These are phyloP conservation scores for Euleptes europaea DNA, from an alignment of 2,113 vertebrate species.

Conservation along the genomic window DNA sequence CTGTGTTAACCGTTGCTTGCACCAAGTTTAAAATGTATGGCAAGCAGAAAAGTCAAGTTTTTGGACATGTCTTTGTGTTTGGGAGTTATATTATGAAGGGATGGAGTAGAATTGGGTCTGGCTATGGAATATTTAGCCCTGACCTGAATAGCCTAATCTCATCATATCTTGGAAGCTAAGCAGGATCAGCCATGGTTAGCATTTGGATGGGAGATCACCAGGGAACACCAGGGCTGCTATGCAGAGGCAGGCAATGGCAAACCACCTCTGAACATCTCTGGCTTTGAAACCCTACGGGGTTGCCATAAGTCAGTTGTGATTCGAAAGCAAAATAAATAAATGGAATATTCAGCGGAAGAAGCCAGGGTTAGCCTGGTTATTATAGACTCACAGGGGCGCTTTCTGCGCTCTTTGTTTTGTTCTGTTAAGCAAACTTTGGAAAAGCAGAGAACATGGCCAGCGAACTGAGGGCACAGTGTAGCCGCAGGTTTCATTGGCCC, in stretches of 20 bases:
- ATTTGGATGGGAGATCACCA: too few relatives aligned
- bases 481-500: background rate
- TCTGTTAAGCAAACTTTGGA: background rate
- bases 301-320: too few relatives aligned
- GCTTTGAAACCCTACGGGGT: too few relatives aligned
- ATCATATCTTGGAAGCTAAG: too few relatives aligned
- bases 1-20: background rate
- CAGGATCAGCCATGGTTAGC: too few relatives aligned
- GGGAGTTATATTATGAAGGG: background rate
- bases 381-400: background rate
- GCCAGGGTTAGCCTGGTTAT: background rate
- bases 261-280: too few relatives aligned
- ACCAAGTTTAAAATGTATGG: background rate
- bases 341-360: background rate
- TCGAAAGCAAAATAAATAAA: too few relatives aligned
- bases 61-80: background rate
- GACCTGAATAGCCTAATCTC: too few relatives aligned
- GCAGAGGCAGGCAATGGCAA: too few relatives aligned
- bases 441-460: too few relatives aligned
- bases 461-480: background rate
- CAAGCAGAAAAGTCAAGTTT: background rate
- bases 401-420: background rate
- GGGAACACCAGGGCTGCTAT: too few relatives aligned
- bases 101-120: background rate
- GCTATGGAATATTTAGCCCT: background rate